Conservation (phyloP, 2,113 vertebrate genomes). For the Cheirogaleus medius region DNA sequence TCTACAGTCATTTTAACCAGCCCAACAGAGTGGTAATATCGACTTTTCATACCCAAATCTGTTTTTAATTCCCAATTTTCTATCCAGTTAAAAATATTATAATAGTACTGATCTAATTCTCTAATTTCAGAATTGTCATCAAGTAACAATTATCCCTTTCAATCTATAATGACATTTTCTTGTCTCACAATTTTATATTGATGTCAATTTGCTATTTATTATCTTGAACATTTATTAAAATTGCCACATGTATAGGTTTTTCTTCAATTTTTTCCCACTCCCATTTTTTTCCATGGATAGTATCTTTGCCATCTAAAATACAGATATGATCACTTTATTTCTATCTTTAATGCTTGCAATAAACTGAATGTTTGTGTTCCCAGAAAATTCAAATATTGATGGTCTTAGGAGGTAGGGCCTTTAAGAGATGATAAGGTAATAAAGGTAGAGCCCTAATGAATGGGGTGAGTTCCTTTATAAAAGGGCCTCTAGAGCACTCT, state of each 20-base stretch:
- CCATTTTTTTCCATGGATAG: not conserved
- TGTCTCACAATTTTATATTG: not conserved
- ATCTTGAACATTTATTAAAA: not conserved
- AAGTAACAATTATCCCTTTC: not conserved
- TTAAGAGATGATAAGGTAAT: not conserved
- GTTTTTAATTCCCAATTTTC: not conserved
- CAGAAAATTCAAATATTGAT: not conserved
- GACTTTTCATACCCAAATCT: not conserved
- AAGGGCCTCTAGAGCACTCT: not conserved
- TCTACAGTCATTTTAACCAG: not conserved
- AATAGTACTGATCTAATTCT: not conserved
- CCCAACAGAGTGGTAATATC: not conserved
- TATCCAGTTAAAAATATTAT: not conserved
- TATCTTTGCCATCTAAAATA: not conserved
- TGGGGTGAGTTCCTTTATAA: not conserved
- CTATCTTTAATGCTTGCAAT: not conserved
- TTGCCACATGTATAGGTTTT: not conserved
- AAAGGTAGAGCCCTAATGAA: fast-evolving
- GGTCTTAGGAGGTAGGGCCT: not conserved
- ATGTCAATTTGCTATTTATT: not conserved
- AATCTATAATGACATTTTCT: not conserved
- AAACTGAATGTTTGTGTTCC: not conserved
- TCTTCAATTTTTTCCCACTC: not conserved
- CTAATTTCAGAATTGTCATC: not conserved
- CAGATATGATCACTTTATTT: not conserved